These are phyloP conservation scores for Pungitius pungitius DNA, from an alignment of 2,113 vertebrate species.

Conservation along the genomic window DNA sequence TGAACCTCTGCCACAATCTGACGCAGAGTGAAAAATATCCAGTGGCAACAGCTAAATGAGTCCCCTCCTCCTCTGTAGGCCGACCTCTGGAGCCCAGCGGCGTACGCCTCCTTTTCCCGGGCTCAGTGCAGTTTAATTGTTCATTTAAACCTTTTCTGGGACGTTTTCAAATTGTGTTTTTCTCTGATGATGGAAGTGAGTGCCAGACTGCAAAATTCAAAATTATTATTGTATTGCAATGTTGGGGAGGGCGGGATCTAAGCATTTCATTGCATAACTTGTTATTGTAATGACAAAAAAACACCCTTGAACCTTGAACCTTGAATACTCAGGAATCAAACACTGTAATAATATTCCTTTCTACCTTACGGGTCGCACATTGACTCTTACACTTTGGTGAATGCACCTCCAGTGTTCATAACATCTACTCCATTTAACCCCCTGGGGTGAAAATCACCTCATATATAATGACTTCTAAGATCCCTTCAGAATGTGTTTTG, in stretches of 20 bases:
- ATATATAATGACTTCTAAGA: not conserved
- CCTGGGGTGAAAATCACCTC: not conserved
- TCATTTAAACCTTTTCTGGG: not conserved
- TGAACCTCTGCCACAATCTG: not conserved
- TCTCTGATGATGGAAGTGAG: not conserved
- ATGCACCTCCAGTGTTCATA: not conserved
- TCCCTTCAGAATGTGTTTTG: not conserved
- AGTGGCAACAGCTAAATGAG: conserved; percentile 21
- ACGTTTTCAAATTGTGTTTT: not conserved
- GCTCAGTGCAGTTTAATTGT: not conserved
- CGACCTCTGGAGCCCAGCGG: not conserved
- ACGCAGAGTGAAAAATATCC: conserved; percentile 18
- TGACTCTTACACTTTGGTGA: not conserved
- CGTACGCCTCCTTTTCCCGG: not conserved
- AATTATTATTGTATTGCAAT: too few species aligned
- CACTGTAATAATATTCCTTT: not conserved
- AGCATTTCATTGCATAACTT: too few species aligned
- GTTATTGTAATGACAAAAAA: too few species aligned
- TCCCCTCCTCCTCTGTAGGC: conserved; percentile 11
- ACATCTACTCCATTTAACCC: not conserved
- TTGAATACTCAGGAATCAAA: not conserved
- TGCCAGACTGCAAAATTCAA: not conserved
- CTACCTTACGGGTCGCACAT: not conserved
- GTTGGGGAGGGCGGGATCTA: too few species aligned
- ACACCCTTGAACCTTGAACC: too few species aligned